These are phyloP conservation scores for Mesoligia furuncula DNA, from an alignment of 2,888 invertebrate genomes.

Conservation along the genomic window DNA sequence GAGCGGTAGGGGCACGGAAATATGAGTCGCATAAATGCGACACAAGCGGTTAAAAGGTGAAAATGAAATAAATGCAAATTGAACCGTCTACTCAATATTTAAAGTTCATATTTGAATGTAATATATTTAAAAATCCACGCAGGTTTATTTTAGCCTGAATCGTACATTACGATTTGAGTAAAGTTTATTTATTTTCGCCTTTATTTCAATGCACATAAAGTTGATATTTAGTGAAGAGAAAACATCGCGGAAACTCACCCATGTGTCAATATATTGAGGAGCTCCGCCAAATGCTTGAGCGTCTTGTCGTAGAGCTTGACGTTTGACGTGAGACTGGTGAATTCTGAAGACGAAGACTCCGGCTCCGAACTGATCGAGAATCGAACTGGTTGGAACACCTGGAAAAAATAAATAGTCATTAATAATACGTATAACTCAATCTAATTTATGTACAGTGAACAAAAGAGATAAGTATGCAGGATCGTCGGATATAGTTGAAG, in stretches of 20 bases:
- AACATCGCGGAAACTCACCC: constrained; percentile 72
- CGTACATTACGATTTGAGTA: not conserved
- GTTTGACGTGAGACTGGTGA: constrained; percentile 72
- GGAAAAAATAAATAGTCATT: not conserved
- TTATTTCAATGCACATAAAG: not conserved
- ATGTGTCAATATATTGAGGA: constrained; percentile 79
- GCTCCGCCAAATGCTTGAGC: constrained; percentile 81
- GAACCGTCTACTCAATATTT: not conserved
- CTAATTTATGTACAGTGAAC: too few relatives aligned
- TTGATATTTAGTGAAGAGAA: not conserved
- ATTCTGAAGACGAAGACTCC: constrained; percentile 69
- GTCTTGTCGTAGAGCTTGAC: constrained; percentile 84
- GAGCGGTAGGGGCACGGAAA: too few relatives aligned
- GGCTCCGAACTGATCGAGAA: constrained; percentile 76
- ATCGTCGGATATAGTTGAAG: too few relatives aligned
- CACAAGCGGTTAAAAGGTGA: too few relatives aligned
- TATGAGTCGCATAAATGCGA: too few relatives aligned
- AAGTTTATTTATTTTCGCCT: not conserved
- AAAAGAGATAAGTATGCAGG: too few relatives aligned
- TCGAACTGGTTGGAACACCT: constrained; percentile 86
- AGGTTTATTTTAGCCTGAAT: not conserved
- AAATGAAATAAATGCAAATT: not conserved
- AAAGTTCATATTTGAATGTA: not conserved
- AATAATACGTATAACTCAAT: not conserved
- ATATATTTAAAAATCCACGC: not conserved